Percentiles rank a stretch among this genome's conserved stretches.
phyloP scores from a whole-genome alignment of 2,113 vertebrate genomes.

The Tragelaphus imberbis region DNA sequence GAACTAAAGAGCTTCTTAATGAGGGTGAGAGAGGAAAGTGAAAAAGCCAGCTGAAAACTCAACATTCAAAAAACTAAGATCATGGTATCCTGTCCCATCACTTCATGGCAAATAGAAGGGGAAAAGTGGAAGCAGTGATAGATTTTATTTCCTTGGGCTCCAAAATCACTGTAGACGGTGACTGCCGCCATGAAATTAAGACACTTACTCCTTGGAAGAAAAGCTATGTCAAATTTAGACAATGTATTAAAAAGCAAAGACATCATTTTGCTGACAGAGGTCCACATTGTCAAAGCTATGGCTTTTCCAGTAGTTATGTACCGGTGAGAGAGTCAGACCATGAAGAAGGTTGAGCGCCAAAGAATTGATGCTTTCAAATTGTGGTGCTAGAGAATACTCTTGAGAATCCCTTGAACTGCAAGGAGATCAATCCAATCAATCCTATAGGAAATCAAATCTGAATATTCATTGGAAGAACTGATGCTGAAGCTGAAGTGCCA shows the following conservation, averaged over 20 bases:
- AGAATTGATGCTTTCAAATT: not conserved
- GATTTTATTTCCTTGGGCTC: not conserved
- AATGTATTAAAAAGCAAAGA: not conserved
- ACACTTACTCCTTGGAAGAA: not conserved
- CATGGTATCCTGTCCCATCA: not conserved
- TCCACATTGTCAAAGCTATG: not conserved
- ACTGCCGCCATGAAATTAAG: not conserved
- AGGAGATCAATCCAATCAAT: not conserved
- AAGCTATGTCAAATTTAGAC: not conserved
- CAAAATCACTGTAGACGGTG: not conserved
- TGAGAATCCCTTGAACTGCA: not conserved
- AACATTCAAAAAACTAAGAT: not conserved
- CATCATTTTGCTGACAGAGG: not conserved
- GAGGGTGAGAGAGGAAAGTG: not conserved
- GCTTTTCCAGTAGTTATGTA: not conserved
- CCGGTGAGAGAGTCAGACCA: not conserved
- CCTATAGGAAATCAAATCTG: not conserved
- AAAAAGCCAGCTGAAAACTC: not conserved
- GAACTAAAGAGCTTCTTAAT: not conserved
- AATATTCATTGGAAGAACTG: not conserved
- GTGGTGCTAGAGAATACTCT: not conserved
- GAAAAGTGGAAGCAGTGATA: not conserved
- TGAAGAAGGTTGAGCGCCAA: not conserved
- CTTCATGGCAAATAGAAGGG: not conserved
- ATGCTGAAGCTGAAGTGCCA: not conserved